Evolutionary conservation across 1,140 invertebrate species (phyloP).

Genomic region (Caenorhabditis inopinata): DNA sequence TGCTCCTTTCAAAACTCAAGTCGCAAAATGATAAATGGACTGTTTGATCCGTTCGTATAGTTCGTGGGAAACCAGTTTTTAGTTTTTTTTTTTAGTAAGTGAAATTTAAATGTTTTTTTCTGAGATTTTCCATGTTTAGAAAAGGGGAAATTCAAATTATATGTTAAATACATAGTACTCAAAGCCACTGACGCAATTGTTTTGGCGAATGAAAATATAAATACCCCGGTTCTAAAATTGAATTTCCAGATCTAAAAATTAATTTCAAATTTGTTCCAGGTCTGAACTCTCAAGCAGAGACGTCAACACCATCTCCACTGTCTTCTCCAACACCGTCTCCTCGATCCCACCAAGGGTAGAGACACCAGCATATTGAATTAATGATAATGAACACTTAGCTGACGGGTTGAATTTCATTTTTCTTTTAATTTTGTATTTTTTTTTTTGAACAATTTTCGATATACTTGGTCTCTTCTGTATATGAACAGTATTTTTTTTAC

Average conservation of each 20-base stretch:
- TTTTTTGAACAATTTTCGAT: no score
- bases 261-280: neutral
- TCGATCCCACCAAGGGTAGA: conserved; percentile 3
- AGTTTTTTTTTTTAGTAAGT: neutral
- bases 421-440: no score
- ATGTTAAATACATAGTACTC: no score
- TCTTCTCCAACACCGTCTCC: conserved; percentile 10
- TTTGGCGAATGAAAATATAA: no score
- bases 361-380: neutral
- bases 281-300: conserved; percentile 24
- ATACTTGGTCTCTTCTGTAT: neutral
- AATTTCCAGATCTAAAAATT: neutral
- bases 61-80: conserved; percentile 7
- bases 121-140: no score
- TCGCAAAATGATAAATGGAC: neutral
- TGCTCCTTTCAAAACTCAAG: neutral
- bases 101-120: no score
- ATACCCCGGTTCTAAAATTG: no score
- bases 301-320: neutral
- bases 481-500: neutral
- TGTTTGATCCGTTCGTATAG: conserved; percentile 20
- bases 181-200: no score
- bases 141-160: no score
- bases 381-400: no score
- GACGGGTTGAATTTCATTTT: neutral